Conservation (phyloP, 2,888 invertebrate species). For the Xanthorhoe designata region DNA sequence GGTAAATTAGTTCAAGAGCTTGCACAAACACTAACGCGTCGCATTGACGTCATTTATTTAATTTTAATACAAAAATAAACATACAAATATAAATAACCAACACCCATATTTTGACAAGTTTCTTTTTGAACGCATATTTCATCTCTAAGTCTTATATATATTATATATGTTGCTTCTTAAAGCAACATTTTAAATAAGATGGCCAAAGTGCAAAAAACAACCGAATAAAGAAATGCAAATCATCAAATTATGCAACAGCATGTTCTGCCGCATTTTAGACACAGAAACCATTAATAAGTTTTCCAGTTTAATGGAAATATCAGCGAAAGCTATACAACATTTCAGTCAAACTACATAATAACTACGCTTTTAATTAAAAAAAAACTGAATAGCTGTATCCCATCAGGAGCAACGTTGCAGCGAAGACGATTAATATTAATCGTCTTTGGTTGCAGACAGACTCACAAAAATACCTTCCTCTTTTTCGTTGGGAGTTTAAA, state of each 20-base stretch:
- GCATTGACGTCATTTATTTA: constrained; percentile 41
- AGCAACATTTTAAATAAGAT: background rate
- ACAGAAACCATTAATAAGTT: background rate
- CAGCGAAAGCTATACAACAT: no score
- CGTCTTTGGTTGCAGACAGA: no score
- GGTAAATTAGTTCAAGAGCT: constrained; percentile 38
- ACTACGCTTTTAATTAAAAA: no score
- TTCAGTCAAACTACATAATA: no score
- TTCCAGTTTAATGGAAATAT: no score
- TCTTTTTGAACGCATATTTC: constrained; percentile 11
- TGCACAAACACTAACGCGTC: constrained; percentile 26
- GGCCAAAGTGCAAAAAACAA: background rate
- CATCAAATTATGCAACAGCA: background rate
- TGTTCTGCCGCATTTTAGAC: background rate
- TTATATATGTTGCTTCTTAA: no score
- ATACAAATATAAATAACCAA: constrained; percentile 28
- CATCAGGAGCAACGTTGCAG: no score
- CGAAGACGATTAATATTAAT: no score
- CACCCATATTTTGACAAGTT: constrained; percentile 23
- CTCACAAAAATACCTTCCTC: background rate
- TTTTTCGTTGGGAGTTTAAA: background rate
- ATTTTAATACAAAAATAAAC: constrained; percentile 35
- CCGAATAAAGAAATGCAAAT: background rate
- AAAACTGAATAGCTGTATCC: no score
- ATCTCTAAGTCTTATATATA: constrained; percentile 5